These are phyloP conservation scores for Rhinatrema bivittatum DNA, from an alignment of 2,797 vertebrate species.

Conservation along the genomic window DNA sequence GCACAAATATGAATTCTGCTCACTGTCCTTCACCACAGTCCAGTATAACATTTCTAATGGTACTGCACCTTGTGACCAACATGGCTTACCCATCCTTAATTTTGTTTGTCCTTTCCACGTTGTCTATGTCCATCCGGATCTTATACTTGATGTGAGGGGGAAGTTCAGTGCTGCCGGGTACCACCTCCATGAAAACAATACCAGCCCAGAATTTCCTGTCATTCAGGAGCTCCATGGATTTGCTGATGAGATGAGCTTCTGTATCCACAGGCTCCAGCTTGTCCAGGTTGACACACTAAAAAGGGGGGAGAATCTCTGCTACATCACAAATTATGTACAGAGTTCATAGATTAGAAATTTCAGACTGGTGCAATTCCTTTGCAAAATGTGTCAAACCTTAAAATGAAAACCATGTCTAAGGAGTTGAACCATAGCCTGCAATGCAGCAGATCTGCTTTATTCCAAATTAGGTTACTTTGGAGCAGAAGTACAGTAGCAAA, in stretches of 20 bases:
- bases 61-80: neutral
- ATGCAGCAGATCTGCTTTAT: too few relatives aligned
- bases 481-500: too few relatives aligned
- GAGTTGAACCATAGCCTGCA: too few relatives aligned
- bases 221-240: slow-evolving; percentile 83
- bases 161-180: slow-evolving; percentile 61
- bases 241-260: slow-evolving; percentile 83
- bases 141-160: slow-evolving; percentile 89
- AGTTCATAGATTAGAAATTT: too few relatives aligned
- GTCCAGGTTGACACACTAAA: slow-evolving; percentile 90
- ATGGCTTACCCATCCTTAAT: slow-evolving; percentile 91
- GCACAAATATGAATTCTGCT: neutral
- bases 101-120: slow-evolving; percentile 95
- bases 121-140: slow-evolving; percentile 98
- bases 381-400: too few relatives aligned
- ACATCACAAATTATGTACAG: neutral
- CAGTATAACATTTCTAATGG: neutral
- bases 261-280: slow-evolving; percentile 86
- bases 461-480: too few relatives aligned
- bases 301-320: neutral
- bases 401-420: too few relatives aligned
- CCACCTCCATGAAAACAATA: slow-evolving; percentile 81
- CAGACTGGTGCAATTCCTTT: too few relatives aligned
- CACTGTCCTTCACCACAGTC: neutral
- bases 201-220: slow-evolving; percentile 95